A percentile compares a stretch with the other conserved stretches of the same genome.
These are phyloP conservation scores for Drosophila suboccidentalis DNA, from an alignment of 2,888 invertebrate species.

Conservation along the genomic window DNA sequence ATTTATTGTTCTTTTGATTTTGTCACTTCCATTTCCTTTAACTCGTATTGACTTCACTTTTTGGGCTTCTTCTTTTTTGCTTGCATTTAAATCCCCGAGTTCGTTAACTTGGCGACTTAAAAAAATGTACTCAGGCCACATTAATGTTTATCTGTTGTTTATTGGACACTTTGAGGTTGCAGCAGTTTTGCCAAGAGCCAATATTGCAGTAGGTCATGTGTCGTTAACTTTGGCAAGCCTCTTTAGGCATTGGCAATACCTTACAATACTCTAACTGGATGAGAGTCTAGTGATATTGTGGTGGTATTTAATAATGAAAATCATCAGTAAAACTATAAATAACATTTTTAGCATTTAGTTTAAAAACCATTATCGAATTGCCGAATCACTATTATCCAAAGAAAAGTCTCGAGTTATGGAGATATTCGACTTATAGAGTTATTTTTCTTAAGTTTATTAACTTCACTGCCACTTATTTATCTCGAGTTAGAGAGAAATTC, in stretches of 20 bases:
- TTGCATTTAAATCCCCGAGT: conserved; percentile 7
- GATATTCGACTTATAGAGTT: too few species aligned
- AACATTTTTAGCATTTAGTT: too few species aligned
- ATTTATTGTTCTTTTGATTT: conserved; percentile 13
- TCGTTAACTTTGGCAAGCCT: conserved; percentile 30
- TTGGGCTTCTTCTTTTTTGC: conserved; percentile 36
- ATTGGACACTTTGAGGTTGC: conserved; percentile 57
- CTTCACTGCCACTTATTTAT: too few species aligned
- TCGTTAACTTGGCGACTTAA: conserved; percentile 50
- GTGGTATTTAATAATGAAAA: too few species aligned
- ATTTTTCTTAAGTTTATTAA: too few species aligned
- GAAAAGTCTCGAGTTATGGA: too few species aligned
- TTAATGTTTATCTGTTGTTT: conserved; percentile 25
- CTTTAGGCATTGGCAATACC: conserved; percentile 8
- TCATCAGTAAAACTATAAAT: too few species aligned
- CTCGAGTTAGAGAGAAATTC: too few species aligned
- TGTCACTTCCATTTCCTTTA: conserved; percentile 19
- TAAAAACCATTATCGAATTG: too few species aligned
- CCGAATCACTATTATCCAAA: too few species aligned
- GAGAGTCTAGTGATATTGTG: not conserved
- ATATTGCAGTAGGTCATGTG: conserved; percentile 61
- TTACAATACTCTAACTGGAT: conserved; percentile 23
- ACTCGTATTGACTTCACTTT: conserved; percentile 17
- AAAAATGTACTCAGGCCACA: conserved; percentile 23
- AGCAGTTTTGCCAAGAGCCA: conserved; percentile 45